phyloP scores from a whole-genome alignment of 2,888 invertebrate species.

The Amphipoea oculea region DNA sequence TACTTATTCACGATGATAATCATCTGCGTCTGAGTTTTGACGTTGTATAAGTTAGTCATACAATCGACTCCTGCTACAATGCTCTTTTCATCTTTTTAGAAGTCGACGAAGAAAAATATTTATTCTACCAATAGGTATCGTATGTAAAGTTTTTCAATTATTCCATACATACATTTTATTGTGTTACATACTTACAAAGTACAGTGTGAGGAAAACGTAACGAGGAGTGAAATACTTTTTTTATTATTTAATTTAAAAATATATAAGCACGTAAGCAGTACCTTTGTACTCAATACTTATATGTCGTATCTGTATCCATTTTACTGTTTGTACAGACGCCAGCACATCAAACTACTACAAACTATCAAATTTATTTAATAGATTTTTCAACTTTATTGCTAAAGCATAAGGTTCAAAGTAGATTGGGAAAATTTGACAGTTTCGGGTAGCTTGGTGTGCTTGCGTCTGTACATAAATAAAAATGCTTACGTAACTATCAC shows the following conservation, averaged over 20 bases:
- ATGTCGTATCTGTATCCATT: not conserved
- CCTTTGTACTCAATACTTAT: not conserved
- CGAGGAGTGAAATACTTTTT: not conserved
- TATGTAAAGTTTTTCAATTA: not conserved
- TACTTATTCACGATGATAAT: not conserved
- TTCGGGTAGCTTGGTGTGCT: too few relatives aligned
- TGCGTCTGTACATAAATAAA: too few relatives aligned
- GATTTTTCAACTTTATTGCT: too few relatives aligned
- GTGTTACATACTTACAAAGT: not conserved
- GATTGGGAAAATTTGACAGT: too few relatives aligned
- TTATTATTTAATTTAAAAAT: not conserved
- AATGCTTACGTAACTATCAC: slow-evolving; percentile 6
- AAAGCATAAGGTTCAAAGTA: too few relatives aligned
- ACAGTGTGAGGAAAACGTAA: not conserved
- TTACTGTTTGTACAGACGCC: too few relatives aligned
- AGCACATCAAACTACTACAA: too few relatives aligned
- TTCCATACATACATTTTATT: not conserved
- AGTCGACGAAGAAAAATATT: not conserved
- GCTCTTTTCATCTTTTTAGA: not conserved
- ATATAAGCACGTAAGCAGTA: not conserved
- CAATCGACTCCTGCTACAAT: not conserved
- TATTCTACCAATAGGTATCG: not conserved
- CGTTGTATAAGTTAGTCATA: not conserved
- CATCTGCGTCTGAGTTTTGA: not conserved
- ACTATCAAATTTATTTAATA: too few relatives aligned